phyloP scores from a whole-genome alignment of 1,140 invertebrate genomes.

The Heliconius nattereri region DNA sequence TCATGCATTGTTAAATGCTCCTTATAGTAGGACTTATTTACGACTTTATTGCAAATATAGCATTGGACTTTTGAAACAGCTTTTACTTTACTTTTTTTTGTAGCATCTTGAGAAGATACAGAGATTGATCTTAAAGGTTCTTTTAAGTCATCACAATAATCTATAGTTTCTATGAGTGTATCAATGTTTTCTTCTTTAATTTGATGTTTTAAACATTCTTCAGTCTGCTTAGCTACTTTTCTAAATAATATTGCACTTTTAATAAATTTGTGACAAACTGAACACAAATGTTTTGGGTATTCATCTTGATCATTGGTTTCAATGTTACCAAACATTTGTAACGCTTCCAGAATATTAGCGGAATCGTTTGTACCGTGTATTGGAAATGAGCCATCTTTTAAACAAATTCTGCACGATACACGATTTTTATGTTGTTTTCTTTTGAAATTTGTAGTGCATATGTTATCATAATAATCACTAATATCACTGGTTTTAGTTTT shows the following conservation, averaged over 20 bases:
- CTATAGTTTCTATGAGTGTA: constrained; percentile 26
- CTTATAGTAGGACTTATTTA: constrained; percentile 65
- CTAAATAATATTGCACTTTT: constrained; percentile 54
- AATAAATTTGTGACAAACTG: constrained; percentile 53
- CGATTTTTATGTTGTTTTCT: constrained; percentile 18
- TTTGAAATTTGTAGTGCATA: constrained; percentile 8
- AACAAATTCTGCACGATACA: constrained; percentile 47
- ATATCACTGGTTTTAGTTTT: constrained; percentile 12
- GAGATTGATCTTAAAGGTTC: constrained; percentile 26
- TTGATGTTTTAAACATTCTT: constrained; percentile 44
- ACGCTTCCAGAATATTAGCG: constrained; percentile 45
- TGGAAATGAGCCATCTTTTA: constrained; percentile 46
- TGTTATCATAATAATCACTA: constrained; percentile 31
- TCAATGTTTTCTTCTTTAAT: constrained; percentile 44
- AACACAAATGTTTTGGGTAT: constrained; percentile 56
- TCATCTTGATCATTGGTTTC: constrained; percentile 49
- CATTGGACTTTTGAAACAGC: constrained; percentile 58
- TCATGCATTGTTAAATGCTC: constrained; percentile 72
- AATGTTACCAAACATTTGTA: constrained; percentile 49
- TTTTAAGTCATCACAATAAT: constrained; percentile 36
- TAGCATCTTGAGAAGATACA: constrained; percentile 27
- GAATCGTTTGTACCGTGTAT: constrained; percentile 46
- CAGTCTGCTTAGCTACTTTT: constrained; percentile 49
- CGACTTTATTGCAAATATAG: constrained; percentile 63
- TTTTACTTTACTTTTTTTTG: constrained; percentile 46